phyloP scores from a whole-genome alignment of 2,797 vertebrate species.

The Leptodactylus fallax region DNA sequence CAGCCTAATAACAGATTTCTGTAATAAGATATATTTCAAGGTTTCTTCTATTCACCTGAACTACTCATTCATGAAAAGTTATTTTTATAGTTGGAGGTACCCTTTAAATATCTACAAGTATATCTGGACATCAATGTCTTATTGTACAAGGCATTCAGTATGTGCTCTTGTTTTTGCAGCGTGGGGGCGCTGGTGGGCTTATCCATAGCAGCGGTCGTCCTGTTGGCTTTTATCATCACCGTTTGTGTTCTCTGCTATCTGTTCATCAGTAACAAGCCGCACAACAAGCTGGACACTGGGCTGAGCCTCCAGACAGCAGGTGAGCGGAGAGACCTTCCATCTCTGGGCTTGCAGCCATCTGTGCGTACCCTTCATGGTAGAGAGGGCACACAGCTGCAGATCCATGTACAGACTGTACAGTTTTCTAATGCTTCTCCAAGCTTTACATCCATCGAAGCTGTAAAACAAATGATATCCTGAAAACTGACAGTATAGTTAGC shows the following conservation, averaged over 20 bases:
- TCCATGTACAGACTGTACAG: background rate
- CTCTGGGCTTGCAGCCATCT: background rate
- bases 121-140: too few relatives aligned
- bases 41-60: too few relatives aligned
- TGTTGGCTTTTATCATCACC: constrained; percentile 89
- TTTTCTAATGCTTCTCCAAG: background rate
- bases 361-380: background rate
- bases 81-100: too few relatives aligned
- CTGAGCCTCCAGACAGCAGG: constrained; percentile 83
- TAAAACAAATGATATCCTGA: too few relatives aligned
- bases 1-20: too few relatives aligned
- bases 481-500: too few relatives aligned
- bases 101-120: too few relatives aligned
- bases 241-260: constrained; percentile 90
- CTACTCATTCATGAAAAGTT: too few relatives aligned
- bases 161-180: constrained; percentile 74
- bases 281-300: constrained; percentile 83
- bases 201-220: constrained; percentile 87
- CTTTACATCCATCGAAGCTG: too few relatives aligned
- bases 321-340: constrained; percentile 67
- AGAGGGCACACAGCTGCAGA: background rate
- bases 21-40: too few relatives aligned
- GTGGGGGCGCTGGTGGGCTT: constrained; percentile 88
- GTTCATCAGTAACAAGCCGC: constrained; percentile 89
- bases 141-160: background rate